Evolutionary conservation across 2,888 invertebrate genomes (phyloP).

Genomic region (Leptinotarsa tumamoca): DNA sequence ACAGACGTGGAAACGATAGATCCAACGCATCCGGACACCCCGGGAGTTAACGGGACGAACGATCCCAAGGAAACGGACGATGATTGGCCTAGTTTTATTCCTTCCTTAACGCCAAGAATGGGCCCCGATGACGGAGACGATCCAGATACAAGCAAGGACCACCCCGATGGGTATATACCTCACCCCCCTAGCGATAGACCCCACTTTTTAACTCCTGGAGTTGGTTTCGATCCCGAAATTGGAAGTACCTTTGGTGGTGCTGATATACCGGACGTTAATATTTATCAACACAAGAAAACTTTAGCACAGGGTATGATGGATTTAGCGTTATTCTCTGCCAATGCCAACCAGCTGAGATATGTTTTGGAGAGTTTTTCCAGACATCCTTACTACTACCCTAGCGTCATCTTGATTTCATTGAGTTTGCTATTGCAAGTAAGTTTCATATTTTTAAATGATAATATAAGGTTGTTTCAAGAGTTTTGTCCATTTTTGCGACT

Average conservation of each 20-base stretch:
- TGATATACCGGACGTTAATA: constrained; percentile 79
- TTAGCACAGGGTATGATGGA: constrained; percentile 95
- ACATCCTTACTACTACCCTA: constrained; percentile 84
- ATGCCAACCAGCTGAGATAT: constrained; percentile 90
- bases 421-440: constrained; percentile 85
- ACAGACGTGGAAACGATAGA: constrained; percentile 42
- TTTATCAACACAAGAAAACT: constrained; percentile 91
- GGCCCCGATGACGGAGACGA: constrained; percentile 47
- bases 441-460: constrained; percentile 29
- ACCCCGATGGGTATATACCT: not conserved
- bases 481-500: not conserved
- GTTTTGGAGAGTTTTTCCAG: constrained; percentile 77
- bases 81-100: constrained; percentile 52
- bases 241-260: constrained; percentile 49
- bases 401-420: constrained; percentile 78
- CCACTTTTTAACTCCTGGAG: constrained; percentile 47
- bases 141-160: constrained; percentile 22
- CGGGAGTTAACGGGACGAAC: constrained; percentile 39
- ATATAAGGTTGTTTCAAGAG: not conserved
- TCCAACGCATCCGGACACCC: constrained; percentile 26
- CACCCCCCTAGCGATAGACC: constrained; percentile 24
- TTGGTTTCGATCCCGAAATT: constrained; percentile 54
- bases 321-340: constrained; percentile 86
- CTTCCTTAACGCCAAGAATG: constrained; percentile 62
- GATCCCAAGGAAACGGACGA: constrained; percentile 42